Conservation (phyloP, 2,113 vertebrate genomes). For the Romanogobio albipinnatus region DNA sequence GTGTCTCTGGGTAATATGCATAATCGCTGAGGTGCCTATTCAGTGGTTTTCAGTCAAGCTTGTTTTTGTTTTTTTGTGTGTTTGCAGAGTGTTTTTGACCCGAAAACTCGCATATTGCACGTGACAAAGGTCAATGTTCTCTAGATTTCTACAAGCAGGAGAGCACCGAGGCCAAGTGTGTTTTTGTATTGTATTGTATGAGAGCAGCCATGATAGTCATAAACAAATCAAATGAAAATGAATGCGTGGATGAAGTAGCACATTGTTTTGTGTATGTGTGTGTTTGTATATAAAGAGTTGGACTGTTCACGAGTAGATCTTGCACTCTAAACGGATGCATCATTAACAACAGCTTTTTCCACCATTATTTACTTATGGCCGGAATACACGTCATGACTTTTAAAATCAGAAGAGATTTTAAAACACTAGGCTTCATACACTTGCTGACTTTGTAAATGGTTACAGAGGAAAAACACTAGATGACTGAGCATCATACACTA, state of each 20-base stretch:
- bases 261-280: slow-evolving; percentile 16
- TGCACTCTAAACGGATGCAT: not conserved
- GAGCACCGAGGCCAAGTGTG: slow-evolving; percentile 77
- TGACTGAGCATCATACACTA: not conserved
- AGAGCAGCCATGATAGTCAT: slow-evolving; percentile 67
- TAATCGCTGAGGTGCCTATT: slow-evolving; percentile 70
- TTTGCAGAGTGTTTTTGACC: slow-evolving; percentile 67
- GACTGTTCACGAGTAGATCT: not conserved
- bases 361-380: too few species aligned
- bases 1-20: slow-evolving; percentile 74
- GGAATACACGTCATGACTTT: too few species aligned
- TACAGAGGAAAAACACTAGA: too few species aligned
- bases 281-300: not conserved
- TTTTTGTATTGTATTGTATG: slow-evolving; percentile 65
- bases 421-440: too few species aligned
- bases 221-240: slow-evolving; percentile 58
- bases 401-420: too few species aligned
- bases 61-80: slow-evolving; percentile 71
- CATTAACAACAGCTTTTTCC: not conserved
- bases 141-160: slow-evolving; percentile 62
- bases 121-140: slow-evolving; percentile 51
- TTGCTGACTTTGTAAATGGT: too few species aligned
- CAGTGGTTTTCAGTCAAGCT: slow-evolving; percentile 76
- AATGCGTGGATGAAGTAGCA: slow-evolving; percentile 52
- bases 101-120: slow-evolving; percentile 49